A percentile compares a stretch with the other conserved stretches of the same genome.
phyloP scores from a whole-genome alignment of 1,140 invertebrate species.

The Pollicipes pollicipes region DNA sequence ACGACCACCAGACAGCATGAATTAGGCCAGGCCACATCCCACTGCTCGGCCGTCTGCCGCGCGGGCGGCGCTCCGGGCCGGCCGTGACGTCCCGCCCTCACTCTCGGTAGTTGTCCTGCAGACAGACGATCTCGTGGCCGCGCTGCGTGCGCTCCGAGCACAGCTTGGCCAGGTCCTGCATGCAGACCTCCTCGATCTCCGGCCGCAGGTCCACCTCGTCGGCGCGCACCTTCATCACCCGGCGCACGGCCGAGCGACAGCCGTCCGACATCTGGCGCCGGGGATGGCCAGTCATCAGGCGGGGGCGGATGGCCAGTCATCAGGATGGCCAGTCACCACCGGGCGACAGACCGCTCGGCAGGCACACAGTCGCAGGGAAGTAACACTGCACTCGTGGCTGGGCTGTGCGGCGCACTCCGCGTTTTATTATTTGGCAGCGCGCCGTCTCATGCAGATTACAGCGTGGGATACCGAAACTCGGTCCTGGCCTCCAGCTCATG shows the following conservation, averaged over 20 bases:
- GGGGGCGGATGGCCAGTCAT: too few relatives aligned
- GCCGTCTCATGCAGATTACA: too few relatives aligned
- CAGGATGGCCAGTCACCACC: too few relatives aligned
- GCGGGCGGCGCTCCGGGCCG: conserved; percentile 11
- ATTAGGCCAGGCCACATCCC: neutral
- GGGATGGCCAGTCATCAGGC: too few relatives aligned
- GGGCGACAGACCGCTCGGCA: too few relatives aligned
- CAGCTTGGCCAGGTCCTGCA: conserved; percentile 59
- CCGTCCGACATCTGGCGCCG: conserved; percentile 27
- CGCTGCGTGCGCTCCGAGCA: conserved; percentile 68
- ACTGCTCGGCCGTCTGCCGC: neutral
- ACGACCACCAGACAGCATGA: too few relatives aligned
- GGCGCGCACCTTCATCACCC: conserved; percentile 81
- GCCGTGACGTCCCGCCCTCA: conserved; percentile 24
- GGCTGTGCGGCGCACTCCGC: too few relatives aligned
- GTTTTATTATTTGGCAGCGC: too few relatives aligned
- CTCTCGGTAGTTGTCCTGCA: conserved; percentile 75
- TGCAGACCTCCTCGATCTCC: conserved; percentile 76
- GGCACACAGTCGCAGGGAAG: too few relatives aligned
- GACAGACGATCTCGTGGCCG: conserved; percentile 75
- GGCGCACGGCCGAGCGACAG: conserved; percentile 53
- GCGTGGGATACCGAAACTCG: too few relatives aligned
- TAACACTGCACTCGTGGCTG: too few relatives aligned
- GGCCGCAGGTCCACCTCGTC: conserved; percentile 81
- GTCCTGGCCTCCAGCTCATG: too few relatives aligned